Conservation (phyloP, 1,140 invertebrate species). For the Apis laboriosa region DNA sequence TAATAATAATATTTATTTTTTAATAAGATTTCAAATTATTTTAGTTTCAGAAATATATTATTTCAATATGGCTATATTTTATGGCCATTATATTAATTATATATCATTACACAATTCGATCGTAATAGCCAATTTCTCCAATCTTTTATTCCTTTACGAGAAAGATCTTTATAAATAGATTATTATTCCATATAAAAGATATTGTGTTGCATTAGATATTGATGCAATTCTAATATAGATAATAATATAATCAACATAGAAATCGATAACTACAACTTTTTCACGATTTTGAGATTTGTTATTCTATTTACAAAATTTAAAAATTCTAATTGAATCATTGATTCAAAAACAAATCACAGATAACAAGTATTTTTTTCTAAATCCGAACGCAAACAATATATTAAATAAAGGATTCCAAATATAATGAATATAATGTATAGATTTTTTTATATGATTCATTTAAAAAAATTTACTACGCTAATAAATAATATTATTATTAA, state of each 20-base stretch:
- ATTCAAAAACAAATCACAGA: constrained; percentile 12
- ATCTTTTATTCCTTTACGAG: too few species aligned
- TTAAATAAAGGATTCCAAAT: not conserved
- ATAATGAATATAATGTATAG: not conserved
- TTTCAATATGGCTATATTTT: not conserved
- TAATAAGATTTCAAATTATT: not conserved
- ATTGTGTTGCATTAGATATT: not conserved
- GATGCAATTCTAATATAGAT: not conserved
- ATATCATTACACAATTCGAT: not conserved
- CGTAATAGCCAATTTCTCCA: not conserved
- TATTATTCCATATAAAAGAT: not conserved
- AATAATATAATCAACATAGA: not conserved
- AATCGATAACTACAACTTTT: not conserved
- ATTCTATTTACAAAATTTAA: not conserved
- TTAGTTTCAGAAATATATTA: not conserved
- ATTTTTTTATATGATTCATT: not conserved
- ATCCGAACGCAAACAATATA: not conserved
- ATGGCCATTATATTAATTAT: too few species aligned
- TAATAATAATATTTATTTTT: too few species aligned
- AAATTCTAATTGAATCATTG: not conserved
- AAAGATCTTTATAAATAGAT: too few species aligned
- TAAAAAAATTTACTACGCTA: not conserved
- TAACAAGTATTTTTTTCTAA: not conserved
- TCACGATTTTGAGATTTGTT: not conserved
- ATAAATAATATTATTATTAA: constrained; percentile 17